Base-by-base conservation (phyloP, 2,888 invertebrate genomes). In the Blastobasis lacticolella region DNA sequence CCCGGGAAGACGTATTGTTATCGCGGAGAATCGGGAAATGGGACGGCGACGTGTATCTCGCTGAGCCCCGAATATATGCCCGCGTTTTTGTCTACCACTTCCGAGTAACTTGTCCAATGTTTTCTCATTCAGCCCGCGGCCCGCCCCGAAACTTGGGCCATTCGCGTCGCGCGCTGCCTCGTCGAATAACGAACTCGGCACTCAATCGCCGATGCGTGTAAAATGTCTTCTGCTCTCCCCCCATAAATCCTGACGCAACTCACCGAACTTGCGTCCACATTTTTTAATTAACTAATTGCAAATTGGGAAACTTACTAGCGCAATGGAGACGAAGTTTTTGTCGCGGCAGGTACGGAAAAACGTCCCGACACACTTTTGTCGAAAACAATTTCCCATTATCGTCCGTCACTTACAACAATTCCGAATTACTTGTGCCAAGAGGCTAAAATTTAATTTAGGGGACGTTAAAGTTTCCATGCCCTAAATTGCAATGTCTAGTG, bases 181-280 rank as follows among this genome's bases (percentile, higher is more conserved):
- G 63, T 58, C 69, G 79, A 82, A 78, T 85, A 78, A 80, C 78
- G 71, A 75, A 81, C 75, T 76, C 75, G 67, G 74, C 74, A 78
- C 76, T 80, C 74, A 73, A 76, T 78, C 79, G 74, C 64, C 76
- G 77, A 81, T 85, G 82, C 81, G 82, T 83, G 78, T 80, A 79
- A 83, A 83, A 81, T 83, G 78, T 77, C 75, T 80, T 74, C 73
- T 74, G 75, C 77, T 23, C 23, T 23, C 23, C 73, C 68, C 66
- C 61, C 69, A 68, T 80, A 77, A 81, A 78, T 75, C 71, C 63
- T 57, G 67, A 69, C 70, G 74, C 47, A 10, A 36, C 37, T 50
- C 54, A 45, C 49, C 56, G 59, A 58, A 59, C 57, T 46, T 49
- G 45, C 37, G 46, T 45, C 44, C 46, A 57, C 58, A 61, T 60